Evolutionary conservation across 1,140 invertebrate species (phyloP).

Genomic region (Bombus waltoni): DNA sequence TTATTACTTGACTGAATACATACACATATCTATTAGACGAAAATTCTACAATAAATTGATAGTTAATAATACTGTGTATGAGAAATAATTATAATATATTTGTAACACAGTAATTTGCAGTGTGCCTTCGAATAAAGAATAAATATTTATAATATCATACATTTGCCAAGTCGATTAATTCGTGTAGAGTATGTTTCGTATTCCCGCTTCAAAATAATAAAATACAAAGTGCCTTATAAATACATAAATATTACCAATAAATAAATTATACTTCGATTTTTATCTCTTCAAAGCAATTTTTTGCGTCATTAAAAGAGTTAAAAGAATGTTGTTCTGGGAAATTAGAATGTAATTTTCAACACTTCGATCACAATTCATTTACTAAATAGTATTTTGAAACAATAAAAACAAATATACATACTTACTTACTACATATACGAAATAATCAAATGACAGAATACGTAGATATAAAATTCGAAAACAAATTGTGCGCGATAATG

Average conservation of each 20-base stretch:
- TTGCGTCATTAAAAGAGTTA: accelerated
- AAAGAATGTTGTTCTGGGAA: background rate
- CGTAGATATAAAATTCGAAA: background rate
- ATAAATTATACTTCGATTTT: background rate
- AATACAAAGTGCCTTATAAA: conserved; percentile 40
- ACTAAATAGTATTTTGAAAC: background rate
- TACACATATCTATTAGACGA: background rate
- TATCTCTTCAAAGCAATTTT: background rate
- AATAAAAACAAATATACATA: background rate
- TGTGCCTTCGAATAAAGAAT: conserved; percentile 37
- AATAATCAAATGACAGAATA: background rate
- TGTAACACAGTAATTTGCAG: conserved; percentile 19
- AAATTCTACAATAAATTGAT: background rate
- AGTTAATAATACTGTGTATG: conserved; percentile 6
- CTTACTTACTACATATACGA: background rate
- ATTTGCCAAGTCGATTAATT: conserved; percentile 37
- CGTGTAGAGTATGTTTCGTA: conserved; percentile 19
- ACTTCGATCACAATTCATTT: background rate
- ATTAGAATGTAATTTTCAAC: background rate
- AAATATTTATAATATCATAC: conserved; percentile 16
- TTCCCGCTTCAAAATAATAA: conserved; percentile 20
- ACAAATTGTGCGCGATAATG: background rate
- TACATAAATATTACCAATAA: conserved; percentile 12
- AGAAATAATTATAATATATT: conserved; percentile 2
- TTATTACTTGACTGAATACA: conserved; percentile 27